Base-by-base conservation (phyloP, 2,888 invertebrate species). In the Cryptocheilus praepositus region DNA sequence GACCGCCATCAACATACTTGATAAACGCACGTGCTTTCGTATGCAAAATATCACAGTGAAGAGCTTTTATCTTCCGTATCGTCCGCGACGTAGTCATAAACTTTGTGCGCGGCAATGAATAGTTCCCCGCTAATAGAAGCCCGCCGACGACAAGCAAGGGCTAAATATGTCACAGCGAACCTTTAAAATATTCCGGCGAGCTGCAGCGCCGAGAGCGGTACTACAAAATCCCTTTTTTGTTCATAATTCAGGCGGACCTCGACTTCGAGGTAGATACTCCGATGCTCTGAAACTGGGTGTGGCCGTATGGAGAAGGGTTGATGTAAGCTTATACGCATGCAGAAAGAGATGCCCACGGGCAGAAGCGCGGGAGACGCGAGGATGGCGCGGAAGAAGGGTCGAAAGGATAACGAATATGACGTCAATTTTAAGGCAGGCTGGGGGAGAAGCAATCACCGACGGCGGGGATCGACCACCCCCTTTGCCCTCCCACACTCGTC, bases 331-430 rank as follows among this genome's bases (percentile, higher is more conserved):
- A 83, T 82, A 80, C 81, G 83, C 80, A 81, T 79, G 78, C 82
- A 78, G 79, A 82, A 83, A 81, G 80, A 77, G 81, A 74, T 80
- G 81, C 73, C 79, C 77, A 73, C 68, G 63, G 70, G 74, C 70
- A 64, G 75, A 74, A 71, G 71, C 61, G 73, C 76, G 75, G 76
- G 80, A 79, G n/a, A 22, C 74, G 74, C 61, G 76, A 72, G 79
- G 76, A 74, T 72, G 75, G 77, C 71, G 76, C 75, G 85, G 83
- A 86, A 85, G 83, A 85, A 87, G 86, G 87, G 87, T 86, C 84
- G 82, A 84, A 85, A 85, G 86, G 86, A 86, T 87, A 87, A 87
- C 86, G 86, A 87, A 86, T 87, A 87, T 87, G 84, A 87, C 85
- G 85, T 85, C 86, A 85, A 87, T 87, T 87, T 87, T 86, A 84